phyloP scores from a whole-genome alignment of 2,113 vertebrate species.

The Trinectes maculatus region DNA sequence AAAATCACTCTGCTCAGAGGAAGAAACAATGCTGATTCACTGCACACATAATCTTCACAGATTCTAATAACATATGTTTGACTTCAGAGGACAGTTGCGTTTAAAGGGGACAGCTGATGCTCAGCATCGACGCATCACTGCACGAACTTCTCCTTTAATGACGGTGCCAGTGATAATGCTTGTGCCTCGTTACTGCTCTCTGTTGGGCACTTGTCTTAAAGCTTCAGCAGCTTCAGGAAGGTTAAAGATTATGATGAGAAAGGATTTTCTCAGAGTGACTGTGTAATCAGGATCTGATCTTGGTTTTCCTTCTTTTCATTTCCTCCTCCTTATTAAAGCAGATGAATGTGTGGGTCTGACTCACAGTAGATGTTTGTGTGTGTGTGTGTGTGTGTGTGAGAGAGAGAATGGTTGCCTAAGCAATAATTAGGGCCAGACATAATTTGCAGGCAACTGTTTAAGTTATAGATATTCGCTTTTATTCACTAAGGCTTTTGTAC shows the following conservation, averaged over 20 bases:
- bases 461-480: conserved; percentile 1
- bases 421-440: not conserved
- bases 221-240: conserved; percentile 11
- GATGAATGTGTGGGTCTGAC: conserved; percentile 7
- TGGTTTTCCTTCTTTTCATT: not conserved
- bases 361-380: not conserved
- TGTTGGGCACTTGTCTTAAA: conserved; percentile 7
- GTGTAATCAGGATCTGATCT: not conserved
- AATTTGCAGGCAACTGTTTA: conserved; percentile 8
- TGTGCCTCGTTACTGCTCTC: conserved; percentile 1
- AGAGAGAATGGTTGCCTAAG: conserved; percentile 2
- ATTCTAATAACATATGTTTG: conserved; percentile 19
- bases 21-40: conserved; percentile 19
- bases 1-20: conserved; percentile 39
- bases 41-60: conserved; percentile 33
- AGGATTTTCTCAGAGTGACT: conserved; percentile 3
- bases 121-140: conserved; percentile 15
- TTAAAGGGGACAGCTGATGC: conserved; percentile 25
- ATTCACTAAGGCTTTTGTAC: conserved; percentile 2
- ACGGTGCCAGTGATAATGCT: conserved; percentile 3
- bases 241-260: conserved; percentile 37
- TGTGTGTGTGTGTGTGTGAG: not conserved
- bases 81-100: conserved; percentile 33
- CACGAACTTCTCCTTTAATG: conserved; percentile 2
- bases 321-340: conserved; percentile 20